Evolutionary conservation across 2,888 invertebrate genomes (phyloP).

Genomic region (Eurois occulta): DNA sequence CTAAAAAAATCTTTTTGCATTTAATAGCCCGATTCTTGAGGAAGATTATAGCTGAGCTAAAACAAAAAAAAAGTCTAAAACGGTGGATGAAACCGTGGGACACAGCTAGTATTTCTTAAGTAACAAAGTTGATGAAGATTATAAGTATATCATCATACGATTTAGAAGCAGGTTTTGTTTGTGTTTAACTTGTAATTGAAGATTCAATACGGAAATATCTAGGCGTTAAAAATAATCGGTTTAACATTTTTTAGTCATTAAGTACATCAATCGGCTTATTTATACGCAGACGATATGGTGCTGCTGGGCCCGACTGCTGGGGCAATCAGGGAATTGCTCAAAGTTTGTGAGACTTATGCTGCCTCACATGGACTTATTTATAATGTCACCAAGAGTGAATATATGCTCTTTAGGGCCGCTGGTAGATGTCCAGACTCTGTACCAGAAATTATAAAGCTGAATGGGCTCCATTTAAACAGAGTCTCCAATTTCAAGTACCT

Average conservation of each 20-base stretch:
- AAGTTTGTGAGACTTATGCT: no score
- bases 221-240: background rate
- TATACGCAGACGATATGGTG: no score
- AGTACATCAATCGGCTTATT: background rate
- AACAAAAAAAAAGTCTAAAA: background rate
- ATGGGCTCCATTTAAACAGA: no score
- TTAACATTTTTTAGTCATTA: constrained; percentile 15
- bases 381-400: no score
- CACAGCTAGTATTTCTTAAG: background rate
- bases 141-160: background rate
- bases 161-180: background rate
- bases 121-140: background rate
- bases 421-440: no score
- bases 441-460: no score
- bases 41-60: background rate
- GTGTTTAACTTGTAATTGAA: constrained; percentile 10
- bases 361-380: no score
- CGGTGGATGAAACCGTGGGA: background rate
- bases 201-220: constrained; percentile 22
- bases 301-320: no score
- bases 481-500: no score
- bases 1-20: background rate
- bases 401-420: no score
- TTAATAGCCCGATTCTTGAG: background rate
- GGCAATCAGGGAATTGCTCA: no score